Evolutionary conservation across 2,888 invertebrate genomes (phyloP).

Genomic region (Belgica antarctica): DNA sequence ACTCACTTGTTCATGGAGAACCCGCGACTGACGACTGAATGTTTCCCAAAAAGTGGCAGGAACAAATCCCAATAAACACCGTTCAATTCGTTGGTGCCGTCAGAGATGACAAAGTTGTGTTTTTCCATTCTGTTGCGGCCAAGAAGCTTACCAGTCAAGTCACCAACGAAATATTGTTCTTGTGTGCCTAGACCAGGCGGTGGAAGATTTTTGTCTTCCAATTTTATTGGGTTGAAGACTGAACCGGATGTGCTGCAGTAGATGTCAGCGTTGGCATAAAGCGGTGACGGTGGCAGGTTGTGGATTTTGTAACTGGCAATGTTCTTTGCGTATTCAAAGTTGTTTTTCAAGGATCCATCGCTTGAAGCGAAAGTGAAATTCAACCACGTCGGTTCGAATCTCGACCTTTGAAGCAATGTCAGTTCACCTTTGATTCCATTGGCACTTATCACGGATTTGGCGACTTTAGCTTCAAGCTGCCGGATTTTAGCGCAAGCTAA

Average conservation of each 20-base stretch:
- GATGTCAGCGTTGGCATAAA: conserved; percentile 55
- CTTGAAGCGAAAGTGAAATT: conserved; percentile 69
- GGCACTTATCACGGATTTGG: conserved; percentile 73
- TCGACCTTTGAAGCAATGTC: conserved; percentile 73
- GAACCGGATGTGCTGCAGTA: conserved; percentile 69
- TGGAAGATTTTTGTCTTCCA: conserved; percentile 7
- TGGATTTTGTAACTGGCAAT: conserved; percentile 70
- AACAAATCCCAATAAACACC: conserved; percentile 80
- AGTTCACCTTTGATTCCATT: conserved; percentile 79
- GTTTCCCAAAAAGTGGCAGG: conserved; percentile 75
- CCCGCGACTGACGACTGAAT: conserved; percentile 78
- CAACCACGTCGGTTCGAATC: conserved; percentile 79
- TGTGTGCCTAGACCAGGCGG: conserved; percentile 70
- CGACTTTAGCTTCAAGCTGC: conserved; percentile 62
- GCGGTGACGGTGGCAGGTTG: conserved; percentile 66
- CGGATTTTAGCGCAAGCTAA: conserved; percentile 80
- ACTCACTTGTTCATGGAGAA: conserved; percentile 63
- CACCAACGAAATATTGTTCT: conserved; percentile 87
- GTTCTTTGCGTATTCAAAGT: conserved; percentile 70
- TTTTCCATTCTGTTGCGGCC: conserved; percentile 68
- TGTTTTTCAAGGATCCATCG: conserved; percentile 65
- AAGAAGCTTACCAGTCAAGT: conserved; percentile 81
- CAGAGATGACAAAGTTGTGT: conserved; percentile 66
- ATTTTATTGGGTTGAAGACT: conserved; percentile 69
- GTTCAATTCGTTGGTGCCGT: conserved; percentile 68